These are phyloP conservation scores for Mastomys natalensis DNA, from an alignment of 2,113 vertebrate species.

Conservation along the genomic window DNA sequence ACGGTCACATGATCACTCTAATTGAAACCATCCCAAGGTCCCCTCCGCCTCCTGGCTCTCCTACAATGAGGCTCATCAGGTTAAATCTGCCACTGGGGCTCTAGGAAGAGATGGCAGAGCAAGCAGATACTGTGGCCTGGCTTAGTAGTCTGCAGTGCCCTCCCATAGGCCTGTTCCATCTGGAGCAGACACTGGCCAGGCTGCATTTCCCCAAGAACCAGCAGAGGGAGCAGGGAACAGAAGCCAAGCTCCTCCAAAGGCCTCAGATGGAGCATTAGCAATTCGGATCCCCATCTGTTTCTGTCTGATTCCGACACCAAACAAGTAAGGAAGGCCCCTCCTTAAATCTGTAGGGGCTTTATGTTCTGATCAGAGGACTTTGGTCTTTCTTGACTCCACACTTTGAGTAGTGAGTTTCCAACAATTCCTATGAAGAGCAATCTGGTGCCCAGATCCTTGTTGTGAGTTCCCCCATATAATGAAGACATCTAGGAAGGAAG, in stretches of 20 bases:
- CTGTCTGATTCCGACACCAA: not conserved
- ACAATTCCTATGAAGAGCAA: not conserved
- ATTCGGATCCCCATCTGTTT: conserved; percentile 48
- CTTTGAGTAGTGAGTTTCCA: not conserved
- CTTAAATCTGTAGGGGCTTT: conserved; percentile 17
- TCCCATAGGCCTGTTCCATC: not conserved
- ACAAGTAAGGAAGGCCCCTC: not conserved
- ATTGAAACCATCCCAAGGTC: not conserved
- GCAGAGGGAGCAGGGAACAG: conserved; percentile 79
- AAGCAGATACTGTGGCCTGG: not conserved
- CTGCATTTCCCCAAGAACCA: not conserved
- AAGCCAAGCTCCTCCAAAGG: not conserved
- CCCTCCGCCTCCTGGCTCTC: not conserved
- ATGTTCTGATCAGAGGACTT: not conserved
- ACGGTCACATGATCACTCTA: not conserved
- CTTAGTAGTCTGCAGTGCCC: not conserved
- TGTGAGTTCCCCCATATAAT: not conserved
- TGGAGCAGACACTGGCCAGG: not conserved
- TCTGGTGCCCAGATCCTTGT: not conserved
- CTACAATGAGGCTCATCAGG: fast-evolving
- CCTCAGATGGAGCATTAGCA: not conserved
- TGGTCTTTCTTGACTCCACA: not conserved
- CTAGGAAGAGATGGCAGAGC: not conserved
- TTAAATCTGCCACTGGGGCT: not conserved
- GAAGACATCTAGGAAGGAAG: not conserved